Evolutionary conservation across 2,888 invertebrate species (phyloP), one percentile per base, ranked within the genome.

Genomic region (Mythimna impura): DNA sequence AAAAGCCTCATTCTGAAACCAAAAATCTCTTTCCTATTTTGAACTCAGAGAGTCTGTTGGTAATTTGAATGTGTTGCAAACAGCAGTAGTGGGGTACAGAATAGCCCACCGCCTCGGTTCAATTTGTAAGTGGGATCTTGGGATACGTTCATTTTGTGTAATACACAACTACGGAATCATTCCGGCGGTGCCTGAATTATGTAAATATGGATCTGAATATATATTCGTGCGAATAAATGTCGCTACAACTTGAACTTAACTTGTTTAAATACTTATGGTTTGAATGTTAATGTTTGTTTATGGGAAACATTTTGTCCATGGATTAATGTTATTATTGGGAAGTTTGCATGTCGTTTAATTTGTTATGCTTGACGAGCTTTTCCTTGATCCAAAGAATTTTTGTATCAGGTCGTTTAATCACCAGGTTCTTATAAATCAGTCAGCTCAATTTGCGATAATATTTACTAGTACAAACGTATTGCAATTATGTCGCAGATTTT

Each of bases 121-220:
- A 96, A 96, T 95, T 96, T 96, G 95, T 94, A 91, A 93, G 93
- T 89, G 94, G 95, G 95, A 95, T 96, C 96, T 96, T 94, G 95
- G 96, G 96, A 95, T 95, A 94, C 93, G 94, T 94, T 95, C 95
- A 95, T 96, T 95, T 95, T 89, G 94, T 93, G 93, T 94, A 93
- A 92, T 92, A 95, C 92, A 91, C 92, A 94, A 93, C 93, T 92
- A 90, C 92, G 89, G 90, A 94, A 93, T 94, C 90, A 94, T 93
- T 91, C 91, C 88, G 87, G 87, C 88, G 91, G 88, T 88, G 90
- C 88, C 89, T 89, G 92, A 94, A 94, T 95, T 96, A 95, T 96
- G 96, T 92, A 95, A 96, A 96, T 96, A 93, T 81, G 79, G 68
- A 78, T 71, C 75, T 74, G 70, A 77, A 80, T 78, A 78, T 76